These are phyloP conservation scores for Sinocyclocheilus anophthalmus DNA, from an alignment of 2,113 vertebrate genomes.

Conservation along the genomic window DNA sequence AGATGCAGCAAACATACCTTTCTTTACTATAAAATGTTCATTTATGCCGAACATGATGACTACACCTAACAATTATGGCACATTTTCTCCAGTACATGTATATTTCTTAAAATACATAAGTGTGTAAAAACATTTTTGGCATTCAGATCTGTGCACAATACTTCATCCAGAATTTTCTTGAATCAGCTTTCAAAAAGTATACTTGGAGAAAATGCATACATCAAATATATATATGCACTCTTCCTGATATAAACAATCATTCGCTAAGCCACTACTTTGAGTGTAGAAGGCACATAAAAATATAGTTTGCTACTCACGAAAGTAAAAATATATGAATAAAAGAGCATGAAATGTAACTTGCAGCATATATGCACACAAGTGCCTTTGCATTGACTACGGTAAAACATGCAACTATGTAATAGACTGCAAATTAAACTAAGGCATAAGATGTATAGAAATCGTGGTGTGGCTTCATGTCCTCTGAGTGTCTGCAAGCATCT, in stretches of 20 bases:
- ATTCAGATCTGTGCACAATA: constrained; percentile 19
- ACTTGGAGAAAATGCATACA: not conserved
- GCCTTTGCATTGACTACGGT: constrained; percentile 38
- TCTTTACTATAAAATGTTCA: not conserved
- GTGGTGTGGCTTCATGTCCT: constrained; percentile 23
- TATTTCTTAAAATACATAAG: not conserved
- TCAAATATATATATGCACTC: no score
- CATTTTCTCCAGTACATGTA: not conserved
- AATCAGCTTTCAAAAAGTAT: not conserved
- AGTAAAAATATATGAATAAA: constrained; percentile 50
- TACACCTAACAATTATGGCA: not conserved
- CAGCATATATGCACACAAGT: constrained; percentile 45
- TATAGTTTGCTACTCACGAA: constrained; percentile 44
- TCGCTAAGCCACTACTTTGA: not conserved
- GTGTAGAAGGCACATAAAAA: constrained; percentile 45
- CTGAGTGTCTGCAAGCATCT: not conserved
- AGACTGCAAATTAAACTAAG: constrained; percentile 41
- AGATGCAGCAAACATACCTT: not conserved
- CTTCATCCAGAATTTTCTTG: not conserved
- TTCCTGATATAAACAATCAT: not conserved
- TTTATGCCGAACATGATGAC: not conserved
- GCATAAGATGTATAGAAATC: constrained; percentile 17
- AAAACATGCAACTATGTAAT: constrained; percentile 59
- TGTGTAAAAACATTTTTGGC: not conserved
- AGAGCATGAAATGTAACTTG: constrained; percentile 48